Evolutionary conservation across 2,888 invertebrate genomes (phyloP).

Genomic region (Ichneumoninae sp.): DNA sequence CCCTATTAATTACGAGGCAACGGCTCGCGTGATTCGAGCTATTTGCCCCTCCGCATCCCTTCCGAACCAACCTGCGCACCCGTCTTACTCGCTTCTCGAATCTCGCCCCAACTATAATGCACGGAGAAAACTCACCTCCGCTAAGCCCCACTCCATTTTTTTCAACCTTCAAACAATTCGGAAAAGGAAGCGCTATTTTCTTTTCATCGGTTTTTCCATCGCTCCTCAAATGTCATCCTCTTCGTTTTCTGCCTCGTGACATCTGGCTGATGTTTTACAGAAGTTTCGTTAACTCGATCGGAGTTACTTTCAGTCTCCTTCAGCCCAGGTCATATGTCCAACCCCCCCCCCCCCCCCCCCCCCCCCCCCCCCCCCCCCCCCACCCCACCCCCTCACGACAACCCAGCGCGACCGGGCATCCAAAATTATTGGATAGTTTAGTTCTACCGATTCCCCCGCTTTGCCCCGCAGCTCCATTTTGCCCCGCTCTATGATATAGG

Average conservation of each 20-base stretch:
- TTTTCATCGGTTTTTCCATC: constrained; percentile 22
- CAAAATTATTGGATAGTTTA: too few relatives aligned
- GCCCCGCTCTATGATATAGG: too few relatives aligned
- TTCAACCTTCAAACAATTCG: constrained; percentile 62
- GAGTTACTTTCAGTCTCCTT: not conserved
- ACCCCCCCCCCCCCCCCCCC: constrained; percentile 18
- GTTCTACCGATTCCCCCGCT: too few relatives aligned
- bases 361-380: not conserved
- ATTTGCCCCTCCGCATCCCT: constrained; percentile 67
- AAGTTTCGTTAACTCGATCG: constrained; percentile 61
- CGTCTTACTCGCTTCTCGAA: constrained; percentile 41
- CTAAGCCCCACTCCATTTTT: constrained; percentile 31
- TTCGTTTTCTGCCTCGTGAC: constrained; percentile 41
- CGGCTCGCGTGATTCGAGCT: constrained; percentile 79
- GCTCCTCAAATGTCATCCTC: constrained; percentile 33
- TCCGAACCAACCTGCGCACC: constrained; percentile 67
- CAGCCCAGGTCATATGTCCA: not conserved
- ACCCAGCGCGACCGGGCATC: too few relatives aligned
- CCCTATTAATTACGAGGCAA: constrained; percentile 80
- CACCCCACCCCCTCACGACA: rapidly evolving
- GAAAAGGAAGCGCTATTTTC: constrained; percentile 53
- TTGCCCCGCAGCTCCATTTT: too few relatives aligned
- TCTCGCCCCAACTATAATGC: constrained; percentile 30
- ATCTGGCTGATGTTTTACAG: constrained; percentile 71
- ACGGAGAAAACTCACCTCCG: constrained; percentile 48